phyloP scores from a whole-genome alignment of 2,113 vertebrate genomes.

The Phalacrocorax carbo region DNA sequence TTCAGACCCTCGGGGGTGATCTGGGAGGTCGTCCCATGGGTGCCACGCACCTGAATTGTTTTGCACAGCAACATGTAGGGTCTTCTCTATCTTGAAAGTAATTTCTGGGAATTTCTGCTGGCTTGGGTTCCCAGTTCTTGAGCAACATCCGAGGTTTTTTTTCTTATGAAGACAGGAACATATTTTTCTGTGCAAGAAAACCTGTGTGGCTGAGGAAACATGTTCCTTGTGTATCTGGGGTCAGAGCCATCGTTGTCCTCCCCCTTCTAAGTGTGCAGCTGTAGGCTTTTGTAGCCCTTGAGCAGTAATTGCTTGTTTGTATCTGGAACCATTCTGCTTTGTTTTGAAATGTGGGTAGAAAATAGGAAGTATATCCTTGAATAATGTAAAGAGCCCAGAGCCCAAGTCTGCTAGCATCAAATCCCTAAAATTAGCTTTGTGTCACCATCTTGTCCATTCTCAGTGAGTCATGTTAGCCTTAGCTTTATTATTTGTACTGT shows the following conservation, averaged over 20 bases:
- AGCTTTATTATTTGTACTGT: background rate
- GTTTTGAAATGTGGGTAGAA: background rate
- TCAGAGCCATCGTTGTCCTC: background rate
- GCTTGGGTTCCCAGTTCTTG: background rate
- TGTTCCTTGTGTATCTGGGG: background rate
- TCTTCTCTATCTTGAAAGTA: background rate
- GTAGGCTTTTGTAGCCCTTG: background rate
- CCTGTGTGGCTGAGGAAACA: background rate
- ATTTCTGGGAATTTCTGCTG: background rate
- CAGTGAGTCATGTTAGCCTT: background rate
- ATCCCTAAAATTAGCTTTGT: background rate
- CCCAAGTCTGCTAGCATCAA: background rate
- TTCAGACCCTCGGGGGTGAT: fast-evolving
- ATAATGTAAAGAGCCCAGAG: background rate
- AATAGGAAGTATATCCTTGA: background rate
- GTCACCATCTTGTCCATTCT: fast-evolving
- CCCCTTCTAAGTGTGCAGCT: background rate
- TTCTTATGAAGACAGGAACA: background rate
- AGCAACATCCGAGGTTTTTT: background rate
- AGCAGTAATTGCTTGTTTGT: background rate
- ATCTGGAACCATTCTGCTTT: background rate
- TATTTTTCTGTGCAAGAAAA: background rate
- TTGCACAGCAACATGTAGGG: too few relatives aligned
- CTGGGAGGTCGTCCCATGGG: background rate
- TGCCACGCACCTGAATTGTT: background rate